Evolutionary conservation across 2,797 vertebrate species (phyloP).

Genomic region (Rhadinocentrus ornatus): DNA sequence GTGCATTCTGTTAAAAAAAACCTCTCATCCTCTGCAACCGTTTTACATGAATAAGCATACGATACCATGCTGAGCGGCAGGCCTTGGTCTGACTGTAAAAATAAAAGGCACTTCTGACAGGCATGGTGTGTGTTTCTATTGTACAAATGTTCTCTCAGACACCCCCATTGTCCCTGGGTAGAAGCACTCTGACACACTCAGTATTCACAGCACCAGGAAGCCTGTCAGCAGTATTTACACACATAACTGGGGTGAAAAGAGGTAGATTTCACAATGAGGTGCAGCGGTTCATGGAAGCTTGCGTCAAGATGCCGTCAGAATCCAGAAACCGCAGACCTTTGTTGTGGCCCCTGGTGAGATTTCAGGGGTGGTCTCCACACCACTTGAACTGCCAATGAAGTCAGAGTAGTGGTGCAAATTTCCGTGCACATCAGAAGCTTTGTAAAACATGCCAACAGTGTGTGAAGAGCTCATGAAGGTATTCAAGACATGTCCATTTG

Average conservation of each 20-base stretch:
- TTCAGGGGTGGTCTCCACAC: conserved; percentile 44
- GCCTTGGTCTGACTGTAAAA: conserved; percentile 52
- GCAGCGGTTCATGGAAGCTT: conserved; percentile 66
- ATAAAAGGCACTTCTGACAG: conserved; percentile 70
- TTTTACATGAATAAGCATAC: conserved; percentile 39
- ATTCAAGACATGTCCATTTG: background rate
- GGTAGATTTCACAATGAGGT: conserved; percentile 73
- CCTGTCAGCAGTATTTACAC: conserved; percentile 76
- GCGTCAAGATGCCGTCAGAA: conserved; percentile 61
- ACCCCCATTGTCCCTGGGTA: conserved; percentile 52
- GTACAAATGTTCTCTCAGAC: conserved; percentile 66
- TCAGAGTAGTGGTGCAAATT: conserved; percentile 44
- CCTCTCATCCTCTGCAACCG: conserved; percentile 15
- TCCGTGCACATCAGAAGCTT: conserved; percentile 23
- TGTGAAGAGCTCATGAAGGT: background rate
- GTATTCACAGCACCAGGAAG: conserved; percentile 66
- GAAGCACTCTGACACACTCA: conserved; percentile 66
- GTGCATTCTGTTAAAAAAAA: conserved; percentile 25
- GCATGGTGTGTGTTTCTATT: conserved; percentile 59
- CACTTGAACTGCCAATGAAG: conserved; percentile 54
- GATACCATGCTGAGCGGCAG: conserved; percentile 51
- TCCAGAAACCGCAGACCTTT: conserved; percentile 45
- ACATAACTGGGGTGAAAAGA: conserved; percentile 76
- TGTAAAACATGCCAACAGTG: conserved; percentile 24
- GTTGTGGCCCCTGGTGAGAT: conserved; percentile 45